Evolutionary conservation across 2,113 vertebrate genomes (phyloP).

Genomic region (Lates calcarifer): DNA sequence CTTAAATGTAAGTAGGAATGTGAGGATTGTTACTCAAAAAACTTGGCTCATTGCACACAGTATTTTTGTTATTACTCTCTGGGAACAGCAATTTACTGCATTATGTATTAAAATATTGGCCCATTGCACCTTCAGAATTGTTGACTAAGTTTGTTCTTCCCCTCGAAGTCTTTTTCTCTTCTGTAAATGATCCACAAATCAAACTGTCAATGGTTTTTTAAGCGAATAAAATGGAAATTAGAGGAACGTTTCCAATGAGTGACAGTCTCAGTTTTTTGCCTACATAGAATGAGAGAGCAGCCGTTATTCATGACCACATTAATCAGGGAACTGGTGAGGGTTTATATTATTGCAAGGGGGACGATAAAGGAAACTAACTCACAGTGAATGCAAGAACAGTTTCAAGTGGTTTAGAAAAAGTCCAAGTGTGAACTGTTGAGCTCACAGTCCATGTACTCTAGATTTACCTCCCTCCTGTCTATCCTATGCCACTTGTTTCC

Average conservation of each 20-base stretch:
- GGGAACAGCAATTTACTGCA: neutral
- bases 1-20: conserved; percentile 19
- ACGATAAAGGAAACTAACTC: neutral
- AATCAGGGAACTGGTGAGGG: neutral
- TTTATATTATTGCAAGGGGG: neutral
- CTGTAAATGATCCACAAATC: neutral
- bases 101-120: neutral
- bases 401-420: neutral
- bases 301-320: neutral
- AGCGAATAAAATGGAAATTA: neutral
- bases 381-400: neutral
- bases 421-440: neutral
- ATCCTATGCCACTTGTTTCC: conserved; percentile 8
- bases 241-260: neutral
- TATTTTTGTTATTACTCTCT: neutral
- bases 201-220: neutral
- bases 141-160: neutral
- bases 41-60: neutral
- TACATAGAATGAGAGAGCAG: neutral
- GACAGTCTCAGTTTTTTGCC: neutral
- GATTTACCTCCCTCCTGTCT: conserved; percentile 4
- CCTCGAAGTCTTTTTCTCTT: neutral
- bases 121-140: neutral
- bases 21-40: neutral
- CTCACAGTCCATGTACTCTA: neutral